Conservation (phyloP, 2,113 vertebrate species). For the Pithys albifrons region DNA sequence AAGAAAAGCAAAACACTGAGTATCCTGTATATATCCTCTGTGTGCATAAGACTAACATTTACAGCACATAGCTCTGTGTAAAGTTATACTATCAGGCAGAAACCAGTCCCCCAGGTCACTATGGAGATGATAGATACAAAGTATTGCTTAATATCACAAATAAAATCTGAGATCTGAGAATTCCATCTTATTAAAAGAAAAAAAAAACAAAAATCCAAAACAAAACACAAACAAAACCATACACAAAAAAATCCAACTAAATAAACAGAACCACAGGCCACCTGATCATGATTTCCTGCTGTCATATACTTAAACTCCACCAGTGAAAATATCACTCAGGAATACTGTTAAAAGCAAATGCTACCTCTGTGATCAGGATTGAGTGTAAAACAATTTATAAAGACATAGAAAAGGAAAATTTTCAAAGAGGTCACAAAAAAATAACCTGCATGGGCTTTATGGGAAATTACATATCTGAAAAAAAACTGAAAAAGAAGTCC, state of each 20-base stretch:
- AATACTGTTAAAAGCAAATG: neutral
- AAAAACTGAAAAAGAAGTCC: neutral
- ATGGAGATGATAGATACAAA: neutral
- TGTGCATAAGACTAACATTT: neutral
- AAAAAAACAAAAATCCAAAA: neutral
- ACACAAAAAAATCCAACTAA: fast-evolving
- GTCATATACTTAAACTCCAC: neutral
- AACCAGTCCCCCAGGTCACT: neutral
- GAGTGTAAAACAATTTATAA: neutral
- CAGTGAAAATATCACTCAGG: neutral
- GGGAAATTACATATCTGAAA: neutral
- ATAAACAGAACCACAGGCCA: neutral
- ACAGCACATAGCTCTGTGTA: neutral
- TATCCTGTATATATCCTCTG: too few relatives aligned
- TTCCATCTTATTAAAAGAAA: neutral
- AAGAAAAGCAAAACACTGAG: neutral
- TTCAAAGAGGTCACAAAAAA: neutral
- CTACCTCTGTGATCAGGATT: neutral
- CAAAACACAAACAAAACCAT: neutral
- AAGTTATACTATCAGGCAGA: neutral
- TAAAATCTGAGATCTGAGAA: neutral
- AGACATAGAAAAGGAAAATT: neutral
- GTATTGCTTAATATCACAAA: neutral
- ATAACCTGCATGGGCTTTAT: neutral
- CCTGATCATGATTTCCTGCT: neutral